Base-by-base conservation (phyloP, 2,888 invertebrate species). In the Baronia brevicornis region DNA sequence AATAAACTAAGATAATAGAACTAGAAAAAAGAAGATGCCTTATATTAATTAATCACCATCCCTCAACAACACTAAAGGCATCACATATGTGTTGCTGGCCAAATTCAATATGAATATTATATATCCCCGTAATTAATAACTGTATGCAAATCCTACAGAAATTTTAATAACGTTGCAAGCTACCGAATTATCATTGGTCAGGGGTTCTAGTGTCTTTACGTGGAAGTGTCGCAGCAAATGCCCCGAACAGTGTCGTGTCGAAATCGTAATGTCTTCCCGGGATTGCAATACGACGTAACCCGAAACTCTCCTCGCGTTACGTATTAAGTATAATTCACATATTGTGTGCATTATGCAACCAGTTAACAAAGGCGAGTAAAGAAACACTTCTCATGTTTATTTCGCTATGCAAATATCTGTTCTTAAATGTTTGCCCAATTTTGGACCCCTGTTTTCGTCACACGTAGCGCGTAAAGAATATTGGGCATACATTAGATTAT, bases 191-290 rank as follows among this genome's bases (percentile, higher is more conserved):
- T 5, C 11, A 14, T 9, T 31, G 36, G 39, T 48, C 51, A 43
- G 45, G 51, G 68, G 56, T 62, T 78, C 75, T 43, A 48, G 48
- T 79, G 39, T 61, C 77, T 54, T 39, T 79, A 72, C 75, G 49
- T 67, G 66, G 78, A 79, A 78, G 53, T 54, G 48, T 44, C 34
- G 44, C 38, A 44, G 44, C 38, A 44, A 40, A 36, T 21, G 28
- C 40, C 28, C 36, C 42, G 38, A 43, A 49, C 45, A 48, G 48
- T 39, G 42, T 54, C 60, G 67, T 69, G 63, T 63, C 70, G 62
- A 73, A 74, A 66, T 48, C 35, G 43, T 73, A 71, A 75, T 72
- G 70, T 64, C 60, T 80, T 79, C 79, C 75, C 65, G 62, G 71
- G 73, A 78, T 55, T 55, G 54, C 51, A 44, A 46, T 29, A 45